Percentiles rank a stretch among this genome's conserved stretches.
phyloP scores from a whole-genome alignment of 2,113 vertebrate genomes.

The Coptodon bakossiorum region DNA sequence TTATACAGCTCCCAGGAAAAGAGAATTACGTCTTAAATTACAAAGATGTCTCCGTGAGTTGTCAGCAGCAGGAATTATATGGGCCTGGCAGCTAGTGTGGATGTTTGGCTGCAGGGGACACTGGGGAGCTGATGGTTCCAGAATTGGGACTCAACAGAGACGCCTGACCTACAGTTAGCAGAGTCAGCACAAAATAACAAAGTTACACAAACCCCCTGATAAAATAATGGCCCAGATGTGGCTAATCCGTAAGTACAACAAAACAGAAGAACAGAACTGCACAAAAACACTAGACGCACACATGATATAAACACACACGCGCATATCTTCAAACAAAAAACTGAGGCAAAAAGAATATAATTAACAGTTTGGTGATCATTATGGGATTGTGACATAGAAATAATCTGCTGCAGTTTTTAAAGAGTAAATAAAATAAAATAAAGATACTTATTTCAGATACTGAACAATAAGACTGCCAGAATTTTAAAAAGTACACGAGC shows the following conservation, averaged over 20 bases:
- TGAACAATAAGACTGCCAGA: not conserved
- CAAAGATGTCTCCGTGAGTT: slow-evolving; percentile 60
- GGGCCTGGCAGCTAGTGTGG: slow-evolving; percentile 19
- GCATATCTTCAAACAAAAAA: not conserved
- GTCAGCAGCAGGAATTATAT: slow-evolving; percentile 58
- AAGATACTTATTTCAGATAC: not conserved
- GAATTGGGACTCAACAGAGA: slow-evolving; percentile 28
- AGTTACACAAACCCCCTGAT: slow-evolving; percentile 38
- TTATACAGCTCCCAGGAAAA: slow-evolving; percentile 71
- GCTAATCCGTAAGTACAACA: not conserved
- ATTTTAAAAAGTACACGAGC: not conserved
- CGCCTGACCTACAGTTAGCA: slow-evolving; percentile 39
- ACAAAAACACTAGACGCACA: not conserved
- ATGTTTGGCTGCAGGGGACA: slow-evolving; percentile 39
- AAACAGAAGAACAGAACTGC: not conserved
- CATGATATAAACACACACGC: not conserved
- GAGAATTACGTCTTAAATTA: slow-evolving; percentile 74
- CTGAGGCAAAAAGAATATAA: not conserved
- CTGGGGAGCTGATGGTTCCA: slow-evolving; percentile 29
- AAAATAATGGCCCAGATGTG: slow-evolving; percentile 52
- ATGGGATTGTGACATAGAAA: not conserved
- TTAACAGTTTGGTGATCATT: not conserved
- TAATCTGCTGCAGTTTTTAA: not conserved
- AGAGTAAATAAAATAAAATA: not conserved
- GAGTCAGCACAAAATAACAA: slow-evolving; percentile 55